Percentiles rank a stretch among this genome's conserved stretches.
These are phyloP conservation scores for Rhabdophis nuchalis DNA, from an alignment of 2,797 vertebrate species.

Conservation along the genomic window DNA sequence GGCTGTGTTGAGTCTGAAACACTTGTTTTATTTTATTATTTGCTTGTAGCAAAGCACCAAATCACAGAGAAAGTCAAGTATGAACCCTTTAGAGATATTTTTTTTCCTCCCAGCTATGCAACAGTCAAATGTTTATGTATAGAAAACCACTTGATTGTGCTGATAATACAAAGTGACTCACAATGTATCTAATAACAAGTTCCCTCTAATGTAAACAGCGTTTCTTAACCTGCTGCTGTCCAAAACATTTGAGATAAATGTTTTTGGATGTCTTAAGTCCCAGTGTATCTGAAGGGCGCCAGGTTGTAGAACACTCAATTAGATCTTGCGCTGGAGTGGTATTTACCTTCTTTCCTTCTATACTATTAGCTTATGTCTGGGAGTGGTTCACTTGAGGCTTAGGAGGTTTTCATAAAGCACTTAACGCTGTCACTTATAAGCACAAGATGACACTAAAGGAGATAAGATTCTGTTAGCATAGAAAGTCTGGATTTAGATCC, in stretches of 20 bases:
- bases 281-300: neutral
- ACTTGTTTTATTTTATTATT: neutral
- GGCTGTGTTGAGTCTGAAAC: neutral
- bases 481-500: constrained; percentile 30
- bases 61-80: neutral
- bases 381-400: neutral
- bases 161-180: constrained; percentile 9
- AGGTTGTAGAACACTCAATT: neutral
- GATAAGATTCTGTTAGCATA: neutral
- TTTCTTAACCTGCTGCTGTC: neutral
- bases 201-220: neutral
- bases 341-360: fast-evolving
- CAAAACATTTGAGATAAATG: neutral
- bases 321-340: neutral
- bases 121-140: neutral
- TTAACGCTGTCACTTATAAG: neutral
- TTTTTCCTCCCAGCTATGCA: neutral
- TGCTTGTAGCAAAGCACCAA: neutral
- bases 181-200: neutral
- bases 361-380: neutral
- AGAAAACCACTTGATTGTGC: neutral
- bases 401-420: constrained; percentile 12
- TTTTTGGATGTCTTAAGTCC: neutral
- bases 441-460: constrained; percentile 5
- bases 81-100: neutral